Conservation (phyloP, 2,888 invertebrate species). For the Lepidonotus clava region DNA sequence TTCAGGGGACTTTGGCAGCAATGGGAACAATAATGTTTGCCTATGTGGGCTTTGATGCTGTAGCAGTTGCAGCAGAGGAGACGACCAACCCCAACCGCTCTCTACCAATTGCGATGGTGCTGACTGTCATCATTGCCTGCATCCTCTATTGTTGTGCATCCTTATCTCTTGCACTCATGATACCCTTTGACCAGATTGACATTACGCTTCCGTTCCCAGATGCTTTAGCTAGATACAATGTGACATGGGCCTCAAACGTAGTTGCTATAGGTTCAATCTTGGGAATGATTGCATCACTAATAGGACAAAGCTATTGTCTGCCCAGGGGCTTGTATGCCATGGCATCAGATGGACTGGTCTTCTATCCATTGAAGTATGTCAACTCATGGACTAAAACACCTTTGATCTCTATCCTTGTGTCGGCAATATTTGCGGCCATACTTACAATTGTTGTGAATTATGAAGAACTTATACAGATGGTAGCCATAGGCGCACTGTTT, state of each 20-base stretch:
- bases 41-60: neutral
- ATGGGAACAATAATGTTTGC: neutral
- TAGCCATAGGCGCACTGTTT: neutral
- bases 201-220: neutral
- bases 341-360: neutral
- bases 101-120: neutral
- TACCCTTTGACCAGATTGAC: neutral
- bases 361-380: neutral
- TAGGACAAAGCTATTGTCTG: neutral
- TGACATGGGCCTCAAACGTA: neutral
- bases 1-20: neutral
- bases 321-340: neutral
- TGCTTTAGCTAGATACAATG: neutral
- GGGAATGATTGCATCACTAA: neutral
- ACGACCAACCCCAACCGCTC: neutral
- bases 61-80: slow-evolving; percentile 6
- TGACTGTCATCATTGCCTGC: neutral
- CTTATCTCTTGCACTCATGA: neutral
- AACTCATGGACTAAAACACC: neutral
- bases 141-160: neutral
- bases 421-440: neutral
- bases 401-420: neutral
- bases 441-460: neutral
- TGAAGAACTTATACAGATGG: neutral
- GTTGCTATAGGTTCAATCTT: neutral